Conservation (phyloP, 2,888 invertebrate species). For the Arrhopalites spinosus region DNA sequence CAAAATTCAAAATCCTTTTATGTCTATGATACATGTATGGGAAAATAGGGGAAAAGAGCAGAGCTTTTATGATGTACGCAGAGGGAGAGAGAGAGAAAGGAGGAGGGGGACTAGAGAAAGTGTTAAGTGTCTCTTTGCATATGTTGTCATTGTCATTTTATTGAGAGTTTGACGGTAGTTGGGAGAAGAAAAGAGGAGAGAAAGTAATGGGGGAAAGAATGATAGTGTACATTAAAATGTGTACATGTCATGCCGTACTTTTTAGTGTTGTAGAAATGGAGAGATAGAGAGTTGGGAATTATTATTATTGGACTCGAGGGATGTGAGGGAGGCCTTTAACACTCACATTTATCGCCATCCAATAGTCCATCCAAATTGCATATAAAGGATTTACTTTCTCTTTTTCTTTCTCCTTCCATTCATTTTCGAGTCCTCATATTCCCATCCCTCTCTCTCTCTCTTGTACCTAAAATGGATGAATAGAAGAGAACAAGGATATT, state of each 20-base stretch:
- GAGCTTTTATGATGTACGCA: neutral
- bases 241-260: conserved; percentile 43
- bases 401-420: conserved; percentile 8
- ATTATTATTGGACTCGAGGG: conserved; percentile 44
- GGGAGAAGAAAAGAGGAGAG: conserved; percentile 7
- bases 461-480: no score
- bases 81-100: neutral
- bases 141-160: neutral
- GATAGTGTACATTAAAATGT: conserved; percentile 35
- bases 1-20: no score
- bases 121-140: no score
- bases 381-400: conserved; percentile 42
- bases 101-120: no score
- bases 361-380: conserved; percentile 46
- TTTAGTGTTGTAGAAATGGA: conserved; percentile 15
- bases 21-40: no score
- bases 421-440: neutral
- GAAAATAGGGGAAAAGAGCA: no score
- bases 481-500: neutral
- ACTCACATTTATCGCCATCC: conserved; percentile 45
- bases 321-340: conserved; percentile 44
- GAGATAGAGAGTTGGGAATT: conserved; percentile 18
- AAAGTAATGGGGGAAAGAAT: conserved; percentile 20
- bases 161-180: neutral
- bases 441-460: neutral